These are phyloP conservation scores for Dorcus hopei DNA, from an alignment of 2,888 invertebrate genomes.

Conservation along the genomic window DNA sequence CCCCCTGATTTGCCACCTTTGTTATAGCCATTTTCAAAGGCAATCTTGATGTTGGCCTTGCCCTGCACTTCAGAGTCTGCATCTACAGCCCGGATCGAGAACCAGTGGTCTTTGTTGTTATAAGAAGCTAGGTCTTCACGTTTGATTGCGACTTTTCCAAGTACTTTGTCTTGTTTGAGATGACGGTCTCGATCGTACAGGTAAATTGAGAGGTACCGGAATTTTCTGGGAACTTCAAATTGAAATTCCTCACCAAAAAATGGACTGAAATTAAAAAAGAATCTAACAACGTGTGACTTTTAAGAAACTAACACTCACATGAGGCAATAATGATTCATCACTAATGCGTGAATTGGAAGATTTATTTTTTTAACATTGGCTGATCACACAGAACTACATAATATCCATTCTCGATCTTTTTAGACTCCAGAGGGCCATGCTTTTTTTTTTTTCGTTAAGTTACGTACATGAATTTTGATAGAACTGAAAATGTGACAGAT, in stretches of 20 bases:
- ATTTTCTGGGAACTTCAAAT: conserved; percentile 86
- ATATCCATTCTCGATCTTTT: too few species aligned
- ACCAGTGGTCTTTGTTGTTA: conserved; percentile 93
- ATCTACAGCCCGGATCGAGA: conserved; percentile 79
- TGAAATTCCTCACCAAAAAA: conserved; percentile 93
- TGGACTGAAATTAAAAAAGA: conserved; percentile 59
- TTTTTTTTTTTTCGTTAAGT: too few species aligned
- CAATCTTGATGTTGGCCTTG: conserved; percentile 81
- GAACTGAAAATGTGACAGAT: too few species aligned
- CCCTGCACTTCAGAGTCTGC: conserved; percentile 90
- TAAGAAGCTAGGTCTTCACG: conserved; percentile 82
- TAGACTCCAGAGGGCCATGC: too few species aligned
- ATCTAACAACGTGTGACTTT: too few species aligned
- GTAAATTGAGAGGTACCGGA: conserved; percentile 84
- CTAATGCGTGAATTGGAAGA: too few species aligned
- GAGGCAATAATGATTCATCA: too few species aligned
- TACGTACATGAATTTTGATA: too few species aligned
- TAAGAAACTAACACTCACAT: too few species aligned
- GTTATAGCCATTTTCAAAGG: conserved; percentile 60
- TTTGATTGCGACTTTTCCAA: conserved; percentile 84
- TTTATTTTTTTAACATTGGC: too few species aligned
- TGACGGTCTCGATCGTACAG: conserved; percentile 83
- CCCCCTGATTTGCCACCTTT: conserved; percentile 49
- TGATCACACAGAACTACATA: too few species aligned
- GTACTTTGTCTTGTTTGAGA: conserved; percentile 78